Evolutionary conservation across 2,888 invertebrate genomes (phyloP).

Genomic region (Sacculina carcini): DNA sequence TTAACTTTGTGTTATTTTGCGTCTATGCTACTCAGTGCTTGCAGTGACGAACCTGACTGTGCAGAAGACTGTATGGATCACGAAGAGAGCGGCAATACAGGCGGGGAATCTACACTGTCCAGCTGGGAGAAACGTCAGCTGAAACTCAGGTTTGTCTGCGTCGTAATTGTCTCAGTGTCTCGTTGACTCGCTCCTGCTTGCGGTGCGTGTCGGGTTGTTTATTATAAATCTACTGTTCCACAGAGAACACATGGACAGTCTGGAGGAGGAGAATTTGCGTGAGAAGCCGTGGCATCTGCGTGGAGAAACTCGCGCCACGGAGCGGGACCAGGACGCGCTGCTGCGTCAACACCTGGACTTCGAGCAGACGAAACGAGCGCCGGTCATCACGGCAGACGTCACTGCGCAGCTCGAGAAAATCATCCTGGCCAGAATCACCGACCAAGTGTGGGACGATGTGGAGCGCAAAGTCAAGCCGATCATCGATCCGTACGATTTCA

Average conservation of each 20-base stretch:
- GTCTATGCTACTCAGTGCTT: no score
- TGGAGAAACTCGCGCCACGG: slow-evolving; percentile 56
- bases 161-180: no score
- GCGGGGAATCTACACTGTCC: no score
- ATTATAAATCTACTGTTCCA: slow-evolving; percentile 8
- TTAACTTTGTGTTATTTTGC: no score
- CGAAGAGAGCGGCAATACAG: no score
- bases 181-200: no score
- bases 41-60: no score
- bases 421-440: slow-evolving; percentile 70
- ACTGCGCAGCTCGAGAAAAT: slow-evolving; percentile 65
- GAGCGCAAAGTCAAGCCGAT: slow-evolving; percentile 57
- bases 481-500: slow-evolving; percentile 53
- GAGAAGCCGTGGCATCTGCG: slow-evolving; percentile 82
- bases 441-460: slow-evolving; percentile 82
- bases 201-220: no score
- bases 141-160: no score
- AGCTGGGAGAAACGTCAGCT: no score
- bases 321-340: slow-evolving; percentile 69
- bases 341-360: slow-evolving; percentile 76
- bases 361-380: slow-evolving; percentile 26
- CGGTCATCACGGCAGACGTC: slow-evolving; percentile 72
- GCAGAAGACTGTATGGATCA: no score
- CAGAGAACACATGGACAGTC: slow-evolving; percentile 17
- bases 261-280: slow-evolving; percentile 28